Base-by-base conservation (phyloP, 1,140 invertebrate genomes). In the Dreissena rostriformis region DNA sequence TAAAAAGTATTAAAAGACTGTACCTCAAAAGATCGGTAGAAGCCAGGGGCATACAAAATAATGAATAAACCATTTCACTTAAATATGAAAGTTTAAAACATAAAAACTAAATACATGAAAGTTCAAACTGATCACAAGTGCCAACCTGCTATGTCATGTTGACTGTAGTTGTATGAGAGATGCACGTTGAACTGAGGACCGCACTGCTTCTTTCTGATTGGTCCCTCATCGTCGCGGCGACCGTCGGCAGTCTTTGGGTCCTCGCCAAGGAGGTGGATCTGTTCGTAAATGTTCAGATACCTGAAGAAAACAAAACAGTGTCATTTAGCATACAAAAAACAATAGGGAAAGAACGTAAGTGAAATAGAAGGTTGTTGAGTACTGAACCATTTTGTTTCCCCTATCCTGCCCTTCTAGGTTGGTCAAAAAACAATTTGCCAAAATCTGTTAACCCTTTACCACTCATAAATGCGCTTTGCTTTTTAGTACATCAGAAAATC, bases 251-350 rank as follows among this genome's bases (percentile, higher is more conserved):
- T 81, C 80, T 95, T 93, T 7, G 92, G 92, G 89, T 98, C 97
- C 92, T 97, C 97, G 7, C 97, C 97, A 70, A 97, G 94, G 89
- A 96, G 97, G 86, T 97, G 96, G 19, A 97, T 95, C 91, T 97
- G 97, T 91, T 98, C 97, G 93, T 97, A 98, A 88, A 95, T 94
- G 89, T 97, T 96, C 88, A 97, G 94, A 93, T 96, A 96, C 93
- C 97, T 97, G 92, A 55, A 94, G 94, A 86, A 63, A 79, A 79
- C 28, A 73, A 19, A 55, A 52, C 61, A 49, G 24, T 19, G 39
- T 49, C 39, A 39, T 2, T n/a, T n/a, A n/a, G n/a, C n/a, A n/a
- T n/a, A n/a, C n/a, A n/a, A n/a, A n/a, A n/a, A n/a, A n/a, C n/a
- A n/a, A n/a, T n/a, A n/a, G n/a, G n/a, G n/a, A n/a, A n/a, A n/a